A percentile compares a stretch with the other conserved stretches of the same genome.
Evolutionary conservation across 2,888 invertebrate genomes (phyloP).

Genomic region (Antitype chi): DNA sequence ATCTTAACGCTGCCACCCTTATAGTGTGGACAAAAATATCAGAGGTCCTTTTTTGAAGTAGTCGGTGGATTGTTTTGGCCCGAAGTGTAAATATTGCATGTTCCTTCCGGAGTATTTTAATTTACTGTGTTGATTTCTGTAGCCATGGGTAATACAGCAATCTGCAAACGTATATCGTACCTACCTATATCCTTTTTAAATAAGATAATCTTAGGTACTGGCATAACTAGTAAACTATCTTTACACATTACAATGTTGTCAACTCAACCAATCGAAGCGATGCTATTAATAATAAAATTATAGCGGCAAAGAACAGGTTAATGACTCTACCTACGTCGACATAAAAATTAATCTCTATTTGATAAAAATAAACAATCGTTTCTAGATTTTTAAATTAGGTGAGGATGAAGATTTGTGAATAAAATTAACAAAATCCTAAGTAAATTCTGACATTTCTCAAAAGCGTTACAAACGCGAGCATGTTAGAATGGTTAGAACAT

Average conservation of each 20-base stretch:
- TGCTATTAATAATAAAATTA: neutral
- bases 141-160: neutral
- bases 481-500: slow-evolving; percentile 60
- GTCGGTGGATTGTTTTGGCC: slow-evolving; percentile 10
- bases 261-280: neutral
- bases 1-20: slow-evolving; percentile 45
- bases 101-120: slow-evolving; percentile 1
- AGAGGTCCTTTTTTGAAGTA: slow-evolving; percentile 23
- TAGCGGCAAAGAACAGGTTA: neutral
- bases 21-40: slow-evolving; percentile 30
- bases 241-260: neutral
- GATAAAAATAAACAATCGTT: neutral
- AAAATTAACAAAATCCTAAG: neutral
- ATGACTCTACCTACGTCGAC: neutral
- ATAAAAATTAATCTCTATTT: neutral
- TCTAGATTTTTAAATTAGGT: neutral
- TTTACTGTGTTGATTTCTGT: neutral
- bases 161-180: too few species aligned
- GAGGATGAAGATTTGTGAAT: neutral
- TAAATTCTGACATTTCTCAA: slow-evolving; percentile 14
- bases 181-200: neutral
- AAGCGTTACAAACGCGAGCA: slow-evolving; percentile 44
- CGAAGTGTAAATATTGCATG: slow-evolving; percentile 27
- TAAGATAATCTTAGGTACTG: too few species aligned
- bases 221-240: neutral